These are phyloP conservation scores for Dermatophagoides farinae DNA, from an alignment of 1,140 invertebrate species.

Conservation along the genomic window DNA sequence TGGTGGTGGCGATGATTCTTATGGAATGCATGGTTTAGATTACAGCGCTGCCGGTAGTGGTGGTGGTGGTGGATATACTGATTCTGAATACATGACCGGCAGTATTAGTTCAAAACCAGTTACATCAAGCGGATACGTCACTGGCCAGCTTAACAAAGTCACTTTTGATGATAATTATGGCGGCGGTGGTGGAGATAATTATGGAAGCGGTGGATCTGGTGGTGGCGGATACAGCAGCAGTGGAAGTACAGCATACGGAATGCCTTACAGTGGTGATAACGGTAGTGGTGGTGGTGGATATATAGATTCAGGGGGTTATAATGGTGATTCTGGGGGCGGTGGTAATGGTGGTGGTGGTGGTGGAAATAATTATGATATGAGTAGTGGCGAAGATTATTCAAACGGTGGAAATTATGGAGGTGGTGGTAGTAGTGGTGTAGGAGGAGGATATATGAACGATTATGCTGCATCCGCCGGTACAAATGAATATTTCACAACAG, in stretches of 20 bases:
- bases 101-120: not conserved
- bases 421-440: not conserved
- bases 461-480: not conserved
- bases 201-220: not conserved
- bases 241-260: not conserved
- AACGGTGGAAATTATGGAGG: not conserved
- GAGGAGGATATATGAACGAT: not conserved
- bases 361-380: not conserved
- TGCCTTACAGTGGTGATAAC: not conserved
- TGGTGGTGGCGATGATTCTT: not conserved
- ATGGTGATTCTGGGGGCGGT: not conserved
- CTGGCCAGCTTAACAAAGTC: not conserved
- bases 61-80: not conserved
- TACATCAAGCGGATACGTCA: not conserved
- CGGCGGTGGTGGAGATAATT: not conserved
- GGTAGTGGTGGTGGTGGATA: not conserved
- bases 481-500: not conserved
- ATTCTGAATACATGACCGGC: not conserved
- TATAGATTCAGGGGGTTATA: not conserved
- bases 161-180: not conserved
- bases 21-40: conserved; percentile 1
- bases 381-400: not conserved
- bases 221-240: not conserved
- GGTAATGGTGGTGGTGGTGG: not conserved
- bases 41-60: not conserved